Conservation (phyloP, 2,113 vertebrate genomes). For the Balaenoptera acutorostrata region DNA sequence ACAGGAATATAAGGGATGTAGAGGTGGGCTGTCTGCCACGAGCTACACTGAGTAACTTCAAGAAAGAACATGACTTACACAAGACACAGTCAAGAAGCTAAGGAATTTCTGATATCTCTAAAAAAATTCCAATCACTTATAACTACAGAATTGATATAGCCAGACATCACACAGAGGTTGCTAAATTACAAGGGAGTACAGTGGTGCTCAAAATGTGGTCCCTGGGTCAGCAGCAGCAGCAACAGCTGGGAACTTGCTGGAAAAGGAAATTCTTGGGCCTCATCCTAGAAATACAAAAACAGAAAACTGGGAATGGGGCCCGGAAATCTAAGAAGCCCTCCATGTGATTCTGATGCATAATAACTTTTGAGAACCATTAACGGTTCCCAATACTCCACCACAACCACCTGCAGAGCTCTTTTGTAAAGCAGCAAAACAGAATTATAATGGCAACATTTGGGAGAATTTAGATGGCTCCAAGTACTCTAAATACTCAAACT, state of each 20-base stretch:
- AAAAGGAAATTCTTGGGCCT: not conserved
- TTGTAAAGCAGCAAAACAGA: not conserved
- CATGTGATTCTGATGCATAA: not conserved
- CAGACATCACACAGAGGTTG: not conserved
- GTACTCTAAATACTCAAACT: not conserved
- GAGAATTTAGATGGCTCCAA: not conserved
- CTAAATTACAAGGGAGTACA: not conserved
- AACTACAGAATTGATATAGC: not conserved
- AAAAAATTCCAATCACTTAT: not conserved
- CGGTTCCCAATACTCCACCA: not conserved
- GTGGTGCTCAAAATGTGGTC: not conserved
- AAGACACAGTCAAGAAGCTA: not conserved
- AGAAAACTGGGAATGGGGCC: not conserved
- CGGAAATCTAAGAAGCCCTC: not conserved
- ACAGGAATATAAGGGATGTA: not conserved
- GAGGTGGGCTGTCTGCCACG: not conserved
- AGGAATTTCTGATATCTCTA: not conserved
- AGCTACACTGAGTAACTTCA: not conserved
- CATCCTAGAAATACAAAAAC: not conserved
- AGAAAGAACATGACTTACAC: not conserved
- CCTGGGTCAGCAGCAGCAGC: accelerated
- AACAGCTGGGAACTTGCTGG: not conserved
- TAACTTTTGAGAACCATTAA: not conserved
- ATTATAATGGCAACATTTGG: not conserved
- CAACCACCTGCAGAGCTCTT: not conserved